phyloP scores from a whole-genome alignment of 2,113 vertebrate genomes.

The Heteronetta atricapilla region DNA sequence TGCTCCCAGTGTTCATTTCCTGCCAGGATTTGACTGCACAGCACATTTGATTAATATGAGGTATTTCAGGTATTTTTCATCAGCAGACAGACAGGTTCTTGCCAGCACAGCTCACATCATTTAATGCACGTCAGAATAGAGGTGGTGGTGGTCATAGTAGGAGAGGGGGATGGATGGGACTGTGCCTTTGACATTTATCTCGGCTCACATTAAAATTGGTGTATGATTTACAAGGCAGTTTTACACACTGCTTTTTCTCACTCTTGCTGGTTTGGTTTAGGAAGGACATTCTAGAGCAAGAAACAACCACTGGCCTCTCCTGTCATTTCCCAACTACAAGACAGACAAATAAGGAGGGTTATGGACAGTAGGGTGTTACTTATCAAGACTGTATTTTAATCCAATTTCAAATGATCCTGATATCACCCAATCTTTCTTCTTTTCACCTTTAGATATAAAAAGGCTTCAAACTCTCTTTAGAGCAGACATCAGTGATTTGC shows the following conservation, averaged over 20 bases:
- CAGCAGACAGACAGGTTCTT: conserved; percentile 64
- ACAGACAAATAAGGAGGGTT: background rate
- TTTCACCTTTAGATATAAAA: background rate
- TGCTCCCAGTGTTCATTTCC: conserved; percentile 33
- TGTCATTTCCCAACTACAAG: background rate
- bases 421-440: background rate
- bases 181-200: conserved; percentile 50
- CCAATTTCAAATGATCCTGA: background rate
- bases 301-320: background rate
- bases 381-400: background rate
- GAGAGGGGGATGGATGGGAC: conserved; percentile 37
- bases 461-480: background rate
- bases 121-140: conserved; percentile 47
- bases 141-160: background rate
- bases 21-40: conserved; percentile 26
- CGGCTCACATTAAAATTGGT: conserved; percentile 45
- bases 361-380: accelerated
- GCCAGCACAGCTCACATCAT: conserved; percentile 58
- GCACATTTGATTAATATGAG: conserved; percentile 34
- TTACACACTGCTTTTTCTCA: conserved; percentile 1
- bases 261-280: conserved; percentile 23
- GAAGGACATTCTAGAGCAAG: conserved; percentile 15
- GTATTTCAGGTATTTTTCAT: conserved; percentile 58
- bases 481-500: background rate
- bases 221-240: conserved; percentile 51